Conservation (phyloP, 2,797 vertebrate genomes). For the Chromis chromis region DNA sequence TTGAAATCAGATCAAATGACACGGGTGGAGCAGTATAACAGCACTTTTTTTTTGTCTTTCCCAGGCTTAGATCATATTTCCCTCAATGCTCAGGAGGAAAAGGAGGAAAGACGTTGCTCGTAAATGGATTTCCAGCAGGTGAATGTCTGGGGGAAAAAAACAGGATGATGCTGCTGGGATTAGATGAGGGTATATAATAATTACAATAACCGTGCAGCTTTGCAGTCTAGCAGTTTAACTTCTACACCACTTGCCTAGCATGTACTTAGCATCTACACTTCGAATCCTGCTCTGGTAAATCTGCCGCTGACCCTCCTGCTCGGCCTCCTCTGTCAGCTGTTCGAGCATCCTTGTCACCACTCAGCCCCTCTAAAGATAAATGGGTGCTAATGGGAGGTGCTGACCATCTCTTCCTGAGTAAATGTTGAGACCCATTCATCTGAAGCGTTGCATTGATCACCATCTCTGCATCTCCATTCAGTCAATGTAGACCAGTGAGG, state of each 20-base stretch:
- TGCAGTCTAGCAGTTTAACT: neutral
- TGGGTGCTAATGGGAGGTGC: neutral
- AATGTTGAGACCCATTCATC: constrained; percentile 9
- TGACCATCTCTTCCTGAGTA: constrained; percentile 32
- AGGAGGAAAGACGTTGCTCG: neutral
- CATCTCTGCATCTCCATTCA: neutral
- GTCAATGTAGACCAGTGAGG: neutral
- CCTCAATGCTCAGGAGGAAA: neutral
- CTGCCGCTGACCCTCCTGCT: neutral
- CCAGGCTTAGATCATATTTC: constrained; percentile 32
- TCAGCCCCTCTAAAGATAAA: constrained; percentile 14
- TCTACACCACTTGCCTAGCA: neutral
- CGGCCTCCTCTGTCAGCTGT: neutral
- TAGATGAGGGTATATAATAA: neutral
- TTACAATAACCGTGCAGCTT: neutral
- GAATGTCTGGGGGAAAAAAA: neutral
- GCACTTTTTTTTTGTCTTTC: neutral
- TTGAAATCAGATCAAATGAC: constrained; percentile 47
- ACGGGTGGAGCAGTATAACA: constrained; percentile 6
- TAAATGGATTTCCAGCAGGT: constrained; percentile 42
- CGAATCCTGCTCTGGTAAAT: neutral
- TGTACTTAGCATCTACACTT: neutral
- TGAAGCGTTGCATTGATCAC: constrained; percentile 3
- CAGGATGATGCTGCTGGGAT: neutral
- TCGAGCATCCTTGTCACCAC: neutral